Evolutionary conservation across 2,888 invertebrate genomes (phyloP).

Genomic region (Polietes domitor): DNA sequence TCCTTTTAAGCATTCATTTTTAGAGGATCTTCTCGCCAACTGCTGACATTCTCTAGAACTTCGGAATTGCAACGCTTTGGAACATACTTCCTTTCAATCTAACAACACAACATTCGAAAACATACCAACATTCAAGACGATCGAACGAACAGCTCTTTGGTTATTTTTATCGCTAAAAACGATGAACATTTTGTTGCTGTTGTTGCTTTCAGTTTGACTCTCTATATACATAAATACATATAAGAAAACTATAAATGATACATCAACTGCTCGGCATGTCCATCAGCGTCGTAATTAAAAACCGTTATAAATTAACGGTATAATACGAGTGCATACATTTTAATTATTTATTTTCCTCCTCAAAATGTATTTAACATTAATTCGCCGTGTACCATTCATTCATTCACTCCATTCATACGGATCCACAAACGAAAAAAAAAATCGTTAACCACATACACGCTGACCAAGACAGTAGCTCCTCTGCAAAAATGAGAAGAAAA

Average conservation of each 20-base stretch:
- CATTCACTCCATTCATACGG: not conserved
- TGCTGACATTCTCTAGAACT: too few relatives aligned
- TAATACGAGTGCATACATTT: conserved; percentile 19
- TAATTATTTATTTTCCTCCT: conserved; percentile 9
- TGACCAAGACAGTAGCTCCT: not conserved
- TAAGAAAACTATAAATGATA: conserved; percentile 4
- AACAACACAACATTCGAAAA: too few relatives aligned
- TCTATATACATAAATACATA: too few relatives aligned
- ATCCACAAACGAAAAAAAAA: not conserved
- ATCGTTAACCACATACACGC: not conserved
- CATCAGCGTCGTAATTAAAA: conserved; percentile 40
- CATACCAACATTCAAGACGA: too few relatives aligned
- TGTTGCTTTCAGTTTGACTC: not conserved
- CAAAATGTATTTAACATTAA: conserved; percentile 19
- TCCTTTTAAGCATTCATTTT: too few relatives aligned
- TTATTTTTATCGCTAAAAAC: not conserved
- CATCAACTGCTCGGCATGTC: conserved; percentile 31
- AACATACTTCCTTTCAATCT: too few relatives aligned
- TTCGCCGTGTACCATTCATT: too few relatives aligned
- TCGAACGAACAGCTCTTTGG: not conserved
- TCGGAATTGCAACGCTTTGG: too few relatives aligned
- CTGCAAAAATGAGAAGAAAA: not conserved
- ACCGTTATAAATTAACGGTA: conserved; percentile 41
- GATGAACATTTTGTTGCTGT: not conserved
- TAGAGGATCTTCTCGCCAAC: too few relatives aligned